These are phyloP conservation scores for Athalia rosae DNA, from an alignment of 2,888 invertebrate genomes.

Conservation along the genomic window DNA sequence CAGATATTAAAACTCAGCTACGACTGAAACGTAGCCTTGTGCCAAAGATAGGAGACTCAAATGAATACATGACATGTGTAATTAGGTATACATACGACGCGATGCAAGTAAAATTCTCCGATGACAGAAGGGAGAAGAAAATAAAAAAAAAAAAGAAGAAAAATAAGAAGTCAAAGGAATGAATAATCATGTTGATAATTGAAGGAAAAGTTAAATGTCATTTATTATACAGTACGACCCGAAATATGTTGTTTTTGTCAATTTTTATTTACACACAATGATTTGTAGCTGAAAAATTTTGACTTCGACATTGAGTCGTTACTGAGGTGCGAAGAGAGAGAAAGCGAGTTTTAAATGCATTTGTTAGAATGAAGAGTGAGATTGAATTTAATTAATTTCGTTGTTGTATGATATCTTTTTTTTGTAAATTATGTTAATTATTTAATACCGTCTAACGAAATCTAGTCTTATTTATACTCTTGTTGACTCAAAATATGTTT, in stretches of 20 bases:
- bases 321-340: not conserved
- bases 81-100: not conserved
- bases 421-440: slow-evolving; percentile 55
- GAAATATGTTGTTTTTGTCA: too few relatives aligned
- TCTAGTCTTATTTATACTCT: slow-evolving; percentile 55
- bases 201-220: too few relatives aligned
- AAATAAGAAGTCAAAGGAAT: not conserved
- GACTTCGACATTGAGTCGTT: not conserved
- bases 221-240: too few relatives aligned
- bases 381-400: slow-evolving; percentile 46
- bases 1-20: slow-evolving; percentile 29
- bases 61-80: slow-evolving; percentile 47
- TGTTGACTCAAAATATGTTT: slow-evolving; percentile 47
- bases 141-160: not conserved
- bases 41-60: slow-evolving; percentile 70
- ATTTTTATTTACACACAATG: too few relatives aligned
- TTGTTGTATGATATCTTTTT: slow-evolving; percentile 48
- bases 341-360: slow-evolving; percentile 34
- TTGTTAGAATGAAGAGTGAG: slow-evolving; percentile 50
- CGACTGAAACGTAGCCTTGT: slow-evolving; percentile 57
- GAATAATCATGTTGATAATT: too few relatives aligned
- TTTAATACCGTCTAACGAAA: slow-evolving; percentile 59
- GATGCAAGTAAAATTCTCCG: too few relatives aligned
- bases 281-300: too few relatives aligned
- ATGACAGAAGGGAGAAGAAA: not conserved